Evolutionary conservation across 1,140 invertebrate species (phyloP).

Genomic region (Chironomus tepperi): DNA sequence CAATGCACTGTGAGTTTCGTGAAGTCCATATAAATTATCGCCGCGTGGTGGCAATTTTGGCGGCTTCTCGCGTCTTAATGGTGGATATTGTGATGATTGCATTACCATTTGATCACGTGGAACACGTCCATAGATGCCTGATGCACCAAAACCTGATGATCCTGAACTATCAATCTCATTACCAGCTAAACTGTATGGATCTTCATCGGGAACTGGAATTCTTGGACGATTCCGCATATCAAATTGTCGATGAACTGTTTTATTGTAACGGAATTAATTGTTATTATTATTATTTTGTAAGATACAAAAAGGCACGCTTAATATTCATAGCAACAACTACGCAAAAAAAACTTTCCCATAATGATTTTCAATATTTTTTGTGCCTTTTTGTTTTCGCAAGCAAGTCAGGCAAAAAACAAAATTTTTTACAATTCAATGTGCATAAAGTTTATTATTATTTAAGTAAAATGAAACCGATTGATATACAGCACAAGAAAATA

Average conservation of each 20-base stretch:
- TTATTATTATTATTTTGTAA: slow-evolving; percentile 1
- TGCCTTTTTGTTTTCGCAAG: neutral
- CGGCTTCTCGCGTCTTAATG: slow-evolving; percentile 69
- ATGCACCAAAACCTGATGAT: slow-evolving; percentile 30
- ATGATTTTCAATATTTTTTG: slow-evolving; percentile 4
- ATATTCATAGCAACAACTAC: neutral
- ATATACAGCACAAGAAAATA: neutral
- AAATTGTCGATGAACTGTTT: slow-evolving; percentile 39
- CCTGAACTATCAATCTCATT: slow-evolving; percentile 44
- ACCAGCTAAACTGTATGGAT: slow-evolving; percentile 57
- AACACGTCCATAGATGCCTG: neutral
- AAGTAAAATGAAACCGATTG: neutral
- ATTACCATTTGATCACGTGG: slow-evolving; percentile 57
- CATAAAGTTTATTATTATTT: no score
- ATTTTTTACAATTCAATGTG: no score
- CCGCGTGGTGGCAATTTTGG: slow-evolving; percentile 87
- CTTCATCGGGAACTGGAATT: slow-evolving; percentile 56
- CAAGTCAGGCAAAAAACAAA: neutral
- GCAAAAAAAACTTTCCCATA: neutral
- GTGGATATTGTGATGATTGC: slow-evolving; percentile 49
- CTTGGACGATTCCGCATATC: slow-evolving; percentile 57
- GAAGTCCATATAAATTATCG: slow-evolving; percentile 49
- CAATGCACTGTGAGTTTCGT: neutral
- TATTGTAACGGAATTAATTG: neutral
- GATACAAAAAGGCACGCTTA: no score